Evolutionary conservation across 2,113 vertebrate genomes (phyloP), one percentile per base, ranked within the genome.

Genomic region (Deroptyus accipitrinus): DNA sequence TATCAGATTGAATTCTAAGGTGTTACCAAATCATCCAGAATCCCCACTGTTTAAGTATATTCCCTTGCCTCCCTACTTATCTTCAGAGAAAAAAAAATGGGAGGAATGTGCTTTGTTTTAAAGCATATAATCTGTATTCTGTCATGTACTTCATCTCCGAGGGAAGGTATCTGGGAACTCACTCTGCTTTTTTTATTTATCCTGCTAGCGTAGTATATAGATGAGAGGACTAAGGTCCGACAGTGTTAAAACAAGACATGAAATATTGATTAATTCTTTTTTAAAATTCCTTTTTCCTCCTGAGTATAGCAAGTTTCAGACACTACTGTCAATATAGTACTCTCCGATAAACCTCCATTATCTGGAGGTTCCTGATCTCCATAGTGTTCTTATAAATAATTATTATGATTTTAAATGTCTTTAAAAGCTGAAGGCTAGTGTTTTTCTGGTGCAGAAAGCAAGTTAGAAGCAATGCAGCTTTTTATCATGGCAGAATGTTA

Each of bases 201-300:
- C 92, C 92, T 98, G 91, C 86, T 90, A 97, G 79, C 92, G 48
- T 80, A 93, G 81, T 97, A 73, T 98, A 97, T 96, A 96, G 95
- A 97, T 97, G 97, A 97, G 92, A 97, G 86, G 95, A 93, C 81
- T 86, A 91, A 97, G 87, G 90, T 97, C 94, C 96, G 95, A 68
- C 88, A 80, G 91, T 97, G 91, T 97, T 98, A 97, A 98, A 98
- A 97, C 77, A 96, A 97, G 95, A 96, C 96, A 95, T 95, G 94
- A 97, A 97, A 96, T 97, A 97, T 97, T 96, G 97, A 98, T 97
- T 95, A 97, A 97, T 90, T 96, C 86, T 94, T 94, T 96, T 95
- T 95, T 30, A 13, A 85, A 96, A 96, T 88, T 97, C 84, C 18
- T 61, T 95, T 97, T 97, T 96, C 84, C 95, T 97, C 92, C 86